phyloP scores from a whole-genome alignment of 2,797 vertebrate species.

The Echiichthys vipera region DNA sequence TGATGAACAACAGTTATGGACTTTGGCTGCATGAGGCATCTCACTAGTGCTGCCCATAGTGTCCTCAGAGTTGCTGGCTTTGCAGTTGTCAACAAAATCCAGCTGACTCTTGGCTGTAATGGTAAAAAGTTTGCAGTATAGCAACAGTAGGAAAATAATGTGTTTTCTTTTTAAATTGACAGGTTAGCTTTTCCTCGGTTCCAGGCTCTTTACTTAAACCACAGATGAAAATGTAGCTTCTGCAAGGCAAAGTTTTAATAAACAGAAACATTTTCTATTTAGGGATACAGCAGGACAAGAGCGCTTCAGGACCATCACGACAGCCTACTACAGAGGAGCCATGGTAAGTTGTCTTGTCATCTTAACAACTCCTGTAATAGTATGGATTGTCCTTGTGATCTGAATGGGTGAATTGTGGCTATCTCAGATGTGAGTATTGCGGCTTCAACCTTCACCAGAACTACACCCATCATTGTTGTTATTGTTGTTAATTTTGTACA shows the following conservation, averaged over 20 bases:
- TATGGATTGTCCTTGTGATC: constrained; percentile 6
- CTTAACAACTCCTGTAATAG: not conserved
- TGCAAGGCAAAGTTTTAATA: not conserved
- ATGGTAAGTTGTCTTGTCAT: constrained; percentile 84
- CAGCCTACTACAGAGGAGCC: constrained; percentile 95
- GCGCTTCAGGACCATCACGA: constrained; percentile 95
- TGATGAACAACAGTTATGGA: not conserved
- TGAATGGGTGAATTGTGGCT: constrained; percentile 11
- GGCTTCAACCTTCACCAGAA: not conserved
- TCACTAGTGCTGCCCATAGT: not conserved
- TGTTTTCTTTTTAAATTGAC: not conserved
- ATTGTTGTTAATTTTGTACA: constrained; percentile 4
- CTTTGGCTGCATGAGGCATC: not conserved
- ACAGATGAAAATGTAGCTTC: not conserved
- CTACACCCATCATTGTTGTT: constrained; percentile 42
- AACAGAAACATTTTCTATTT: constrained; percentile 26
- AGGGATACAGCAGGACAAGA: constrained; percentile 98
- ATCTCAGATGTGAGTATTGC: not conserved
- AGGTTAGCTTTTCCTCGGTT: not conserved
- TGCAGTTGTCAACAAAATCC: not conserved
- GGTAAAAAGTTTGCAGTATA: not conserved
- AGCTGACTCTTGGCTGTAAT: not conserved
- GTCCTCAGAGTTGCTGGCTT: not conserved
- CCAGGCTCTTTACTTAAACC: not conserved
- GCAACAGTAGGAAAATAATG: not conserved